These are phyloP conservation scores for Hirtodrosophila alboralis DNA, from an alignment of 2,888 invertebrate genomes.

Conservation along the genomic window DNA sequence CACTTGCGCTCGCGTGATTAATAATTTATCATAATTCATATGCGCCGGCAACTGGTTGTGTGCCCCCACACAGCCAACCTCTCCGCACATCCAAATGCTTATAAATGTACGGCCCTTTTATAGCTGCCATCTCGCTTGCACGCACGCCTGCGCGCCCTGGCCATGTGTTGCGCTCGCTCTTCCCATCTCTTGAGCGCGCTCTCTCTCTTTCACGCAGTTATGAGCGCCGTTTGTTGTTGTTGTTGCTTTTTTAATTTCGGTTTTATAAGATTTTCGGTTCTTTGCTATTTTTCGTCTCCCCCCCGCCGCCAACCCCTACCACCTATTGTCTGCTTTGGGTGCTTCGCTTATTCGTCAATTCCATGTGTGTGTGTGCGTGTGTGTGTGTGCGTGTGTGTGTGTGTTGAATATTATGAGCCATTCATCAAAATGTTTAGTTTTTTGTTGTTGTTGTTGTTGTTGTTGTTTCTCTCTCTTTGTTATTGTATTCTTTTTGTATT, in stretches of 20 bases:
- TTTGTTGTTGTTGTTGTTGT: too few relatives aligned
- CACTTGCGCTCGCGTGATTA: conserved; percentile 63
- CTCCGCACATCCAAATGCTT: background rate
- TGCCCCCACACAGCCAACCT: conserved; percentile 6
- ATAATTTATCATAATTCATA: conserved; percentile 83
- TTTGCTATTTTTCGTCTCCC: conserved; percentile 57
- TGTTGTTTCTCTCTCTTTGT: conserved; percentile 24
- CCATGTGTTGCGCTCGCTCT: conserved; percentile 54
- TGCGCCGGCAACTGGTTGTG: conserved; percentile 69
- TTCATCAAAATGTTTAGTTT: conserved; percentile 75
- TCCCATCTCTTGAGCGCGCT: conserved; percentile 10
- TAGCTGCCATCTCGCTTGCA: conserved; percentile 61
- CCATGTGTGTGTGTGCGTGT: conserved; percentile 23
- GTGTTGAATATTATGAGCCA: conserved; percentile 75
- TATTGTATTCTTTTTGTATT: conserved; percentile 41
- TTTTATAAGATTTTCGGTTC: conserved; percentile 77
- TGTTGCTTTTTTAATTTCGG: conserved; percentile 76
- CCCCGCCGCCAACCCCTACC: conserved; percentile 8
- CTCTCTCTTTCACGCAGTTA: conserved; percentile 67
- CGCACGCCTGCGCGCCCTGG: conserved; percentile 48
- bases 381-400: conserved; percentile 37
- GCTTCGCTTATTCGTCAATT: conserved; percentile 79
- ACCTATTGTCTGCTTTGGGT: conserved; percentile 50
- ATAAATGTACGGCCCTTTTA: conserved; percentile 51
- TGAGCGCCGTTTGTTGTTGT: conserved; percentile 51